These are phyloP conservation scores for Leuctra nigra DNA, from an alignment of 2,888 invertebrate genomes.

Conservation along the genomic window DNA sequence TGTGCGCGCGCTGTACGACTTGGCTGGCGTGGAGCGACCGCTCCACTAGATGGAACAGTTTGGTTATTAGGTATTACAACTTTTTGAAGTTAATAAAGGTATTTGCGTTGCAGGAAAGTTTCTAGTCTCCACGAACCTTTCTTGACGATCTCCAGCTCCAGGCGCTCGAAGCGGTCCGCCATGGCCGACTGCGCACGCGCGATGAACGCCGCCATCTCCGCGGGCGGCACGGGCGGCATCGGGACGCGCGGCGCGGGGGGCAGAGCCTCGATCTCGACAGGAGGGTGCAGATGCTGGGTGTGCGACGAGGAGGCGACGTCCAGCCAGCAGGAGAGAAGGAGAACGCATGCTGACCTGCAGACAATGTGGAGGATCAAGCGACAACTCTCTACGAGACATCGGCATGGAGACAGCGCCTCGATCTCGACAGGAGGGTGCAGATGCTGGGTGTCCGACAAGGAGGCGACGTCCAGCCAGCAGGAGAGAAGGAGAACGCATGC, in stretches of 20 bases:
- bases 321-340: no score
- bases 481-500: no score
- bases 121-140: slow-evolving; percentile 33
- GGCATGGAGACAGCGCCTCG: slow-evolving; percentile 29
- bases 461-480: no score
- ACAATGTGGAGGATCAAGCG: no score
- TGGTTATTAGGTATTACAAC: no score
- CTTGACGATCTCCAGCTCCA: slow-evolving; percentile 35
- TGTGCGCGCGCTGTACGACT: no score
- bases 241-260: slow-evolving; percentile 32
- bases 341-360: no score
- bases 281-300: slow-evolving; percentile 29
- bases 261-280: slow-evolving; percentile 29
- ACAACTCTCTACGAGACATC: no score
- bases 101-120: no score
- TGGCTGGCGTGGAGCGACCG: no score
- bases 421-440: slow-evolving; percentile 29
- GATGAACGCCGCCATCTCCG: slow-evolving; percentile 34
- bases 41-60: no score
- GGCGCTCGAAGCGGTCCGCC: slow-evolving; percentile 33
- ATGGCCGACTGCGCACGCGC: slow-evolving; percentile 34
- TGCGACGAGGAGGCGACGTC: slow-evolving; percentile 10
- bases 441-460: slow-evolving; percentile 26
- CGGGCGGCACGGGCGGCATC: slow-evolving; percentile 35
- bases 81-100: no score